Conservation (phyloP, 2,888 invertebrate species). For the Microchrysa polita region DNA sequence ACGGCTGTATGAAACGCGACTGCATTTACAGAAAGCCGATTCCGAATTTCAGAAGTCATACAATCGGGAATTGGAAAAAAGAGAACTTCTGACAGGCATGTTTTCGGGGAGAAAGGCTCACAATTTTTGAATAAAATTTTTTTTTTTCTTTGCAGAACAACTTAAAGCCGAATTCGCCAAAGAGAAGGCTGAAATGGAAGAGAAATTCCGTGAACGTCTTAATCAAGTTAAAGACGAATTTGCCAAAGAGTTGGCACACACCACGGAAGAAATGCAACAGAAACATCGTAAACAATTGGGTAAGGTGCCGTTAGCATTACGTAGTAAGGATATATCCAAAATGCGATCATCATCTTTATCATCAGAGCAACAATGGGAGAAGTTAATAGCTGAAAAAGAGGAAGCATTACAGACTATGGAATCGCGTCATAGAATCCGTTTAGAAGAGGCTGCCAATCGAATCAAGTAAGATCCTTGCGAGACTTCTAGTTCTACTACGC, state of each 20-base stretch:
- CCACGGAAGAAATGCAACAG: constrained; percentile 72
- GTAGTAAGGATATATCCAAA: constrained; percentile 44
- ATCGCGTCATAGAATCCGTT: constrained; percentile 66
- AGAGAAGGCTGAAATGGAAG: constrained; percentile 78
- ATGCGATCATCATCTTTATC: constrained; percentile 44
- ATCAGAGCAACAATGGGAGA: constrained; percentile 68
- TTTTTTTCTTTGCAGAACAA: constrained; percentile 50
- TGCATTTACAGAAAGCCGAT: constrained; percentile 64
- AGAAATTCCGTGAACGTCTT: constrained; percentile 74
- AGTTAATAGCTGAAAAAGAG: constrained; percentile 68
- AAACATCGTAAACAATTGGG: constrained; percentile 75
- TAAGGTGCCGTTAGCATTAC: constrained; percentile 63
- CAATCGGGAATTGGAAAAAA: constrained; percentile 61
- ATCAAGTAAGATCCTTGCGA: constrained; percentile 63
- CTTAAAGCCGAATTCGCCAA: constrained; percentile 70
- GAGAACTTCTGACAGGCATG: constrained; percentile 59
- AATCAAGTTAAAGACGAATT: constrained; percentile 64
- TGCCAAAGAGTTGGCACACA: constrained; percentile 59
- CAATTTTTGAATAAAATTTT: background rate
- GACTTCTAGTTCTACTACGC: background rate
- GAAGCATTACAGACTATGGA: constrained; percentile 67
- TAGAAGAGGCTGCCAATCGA: constrained; percentile 62
- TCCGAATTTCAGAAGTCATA: constrained; percentile 63
- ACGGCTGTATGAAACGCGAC: constrained; percentile 68
- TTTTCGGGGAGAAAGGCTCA: too few species aligned